Base-by-base conservation (phyloP, 2,888 invertebrate genomes). In the Drosophila parthenogenetica region DNA sequence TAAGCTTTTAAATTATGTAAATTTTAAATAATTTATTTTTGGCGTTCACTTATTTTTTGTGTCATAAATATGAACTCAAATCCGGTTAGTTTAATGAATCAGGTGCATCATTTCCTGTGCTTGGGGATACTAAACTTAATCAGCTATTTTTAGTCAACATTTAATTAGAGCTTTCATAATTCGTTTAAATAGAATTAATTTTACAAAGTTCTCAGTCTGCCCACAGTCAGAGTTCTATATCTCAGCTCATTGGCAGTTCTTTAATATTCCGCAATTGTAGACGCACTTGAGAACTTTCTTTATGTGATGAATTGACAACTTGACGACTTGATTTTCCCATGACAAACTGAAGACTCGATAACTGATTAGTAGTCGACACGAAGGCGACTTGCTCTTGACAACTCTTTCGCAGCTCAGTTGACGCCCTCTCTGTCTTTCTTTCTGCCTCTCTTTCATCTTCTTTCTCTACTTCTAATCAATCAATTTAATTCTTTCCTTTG, bases 311-410 rank as follows among this genome's bases (percentile, higher is more conserved):
- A 32, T 37, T 58, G 50, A 50, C 58, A 57, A 29, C 43, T 58
- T 51, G 64, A 64, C 43, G 64, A 46, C 37, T 59, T 64, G 59
- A 51, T 51, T 59, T 64, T 45, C 45, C 64, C 64, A 64, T 64
- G 64, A 59, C 59, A 59, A 45, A 50, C 35, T 43, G 37, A 59
- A 29, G 64, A 51, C 49, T 49, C 49, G 45, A 19, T 50, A 59
- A 51, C 64, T 64, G 64, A 43, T 64, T 64, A 64, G 64, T 64
- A 64, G 59, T 59, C 64, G 45, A 11, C 22, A 32, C 59, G 22
- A 43, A 35, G 57, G 40, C 62, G 10, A 29, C 29, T 29, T 49
- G 32, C 29, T 40, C 54, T 55, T 62, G 54, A 62, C 57, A 35
- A 42, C 62, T 54, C 54, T 22, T 51, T 19, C 25, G 8, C 49